Evolutionary conservation across 2,888 invertebrate genomes (phyloP).

Genomic region (Hymenopus coronatus): DNA sequence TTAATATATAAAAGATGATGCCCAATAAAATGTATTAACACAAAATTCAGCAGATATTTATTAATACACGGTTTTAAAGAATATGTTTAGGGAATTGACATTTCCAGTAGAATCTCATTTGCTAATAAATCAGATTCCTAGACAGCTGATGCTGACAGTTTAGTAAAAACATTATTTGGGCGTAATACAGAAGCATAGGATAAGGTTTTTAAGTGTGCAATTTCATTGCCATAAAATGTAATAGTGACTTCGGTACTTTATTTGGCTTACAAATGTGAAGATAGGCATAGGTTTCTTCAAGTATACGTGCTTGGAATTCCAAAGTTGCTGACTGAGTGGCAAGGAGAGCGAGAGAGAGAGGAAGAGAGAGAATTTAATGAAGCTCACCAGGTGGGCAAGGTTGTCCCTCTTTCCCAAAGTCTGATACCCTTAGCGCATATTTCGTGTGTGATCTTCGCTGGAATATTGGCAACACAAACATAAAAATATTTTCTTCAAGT

Average conservation of each 20-base stretch:
- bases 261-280: not conserved
- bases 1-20: too few relatives aligned
- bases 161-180: too few relatives aligned
- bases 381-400: not conserved
- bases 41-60: too few relatives aligned
- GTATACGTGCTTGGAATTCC: not conserved
- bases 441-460: not conserved
- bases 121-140: too few relatives aligned
- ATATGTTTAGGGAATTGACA: too few relatives aligned
- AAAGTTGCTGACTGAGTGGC: not conserved
- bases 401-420: not conserved
- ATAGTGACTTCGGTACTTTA: not conserved
- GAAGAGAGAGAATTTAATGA: not conserved
- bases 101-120: too few relatives aligned
- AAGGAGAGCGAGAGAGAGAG: not conserved
- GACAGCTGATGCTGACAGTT: too few relatives aligned
- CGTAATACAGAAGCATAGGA: too few relatives aligned
- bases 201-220: not conserved
- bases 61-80: too few relatives aligned
- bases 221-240: not conserved
- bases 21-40: too few relatives aligned
- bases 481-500: not conserved
- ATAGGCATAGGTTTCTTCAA: not conserved
- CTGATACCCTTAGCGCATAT: not conserved
- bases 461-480: not conserved